phyloP scores from a whole-genome alignment of 1,140 invertebrate species.

The Lucilia cuprina region DNA sequence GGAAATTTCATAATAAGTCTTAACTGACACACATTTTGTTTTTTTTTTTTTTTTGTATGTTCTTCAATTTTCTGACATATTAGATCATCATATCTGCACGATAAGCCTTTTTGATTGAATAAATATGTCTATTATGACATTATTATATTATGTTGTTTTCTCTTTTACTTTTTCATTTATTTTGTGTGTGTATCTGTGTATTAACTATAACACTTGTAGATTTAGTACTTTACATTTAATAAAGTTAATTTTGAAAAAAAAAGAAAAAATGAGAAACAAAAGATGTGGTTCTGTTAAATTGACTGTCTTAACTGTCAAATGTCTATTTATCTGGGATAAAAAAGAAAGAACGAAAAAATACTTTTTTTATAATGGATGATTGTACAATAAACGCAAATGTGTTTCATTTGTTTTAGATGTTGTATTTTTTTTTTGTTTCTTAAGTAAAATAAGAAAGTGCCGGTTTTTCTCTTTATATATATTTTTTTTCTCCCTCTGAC shows the following conservation, averaged over 20 bases:
- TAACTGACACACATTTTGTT: neutral
- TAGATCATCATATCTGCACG: neutral
- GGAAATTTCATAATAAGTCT: too few relatives aligned
- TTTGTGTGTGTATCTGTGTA: neutral
- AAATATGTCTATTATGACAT: neutral
- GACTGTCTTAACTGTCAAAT: constrained; percentile 29
- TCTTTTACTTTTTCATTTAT: neutral
- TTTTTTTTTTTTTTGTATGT: too few relatives aligned
- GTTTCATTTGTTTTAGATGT: neutral
- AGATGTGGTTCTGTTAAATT: constrained; percentile 6
- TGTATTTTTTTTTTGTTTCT: neutral
- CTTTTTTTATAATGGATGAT: neutral
- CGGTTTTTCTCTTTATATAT: neutral
- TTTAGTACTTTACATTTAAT: neutral
- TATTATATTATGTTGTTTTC: neutral
- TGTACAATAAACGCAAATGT: neutral
- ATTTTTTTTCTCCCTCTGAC: too few relatives aligned
- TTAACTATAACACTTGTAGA: neutral
- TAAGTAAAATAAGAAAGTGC: constrained; percentile 15
- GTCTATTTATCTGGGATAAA: neutral
- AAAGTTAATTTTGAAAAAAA: constrained; percentile 19
- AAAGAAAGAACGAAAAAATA: too few relatives aligned
- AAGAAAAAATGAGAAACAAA: neutral
- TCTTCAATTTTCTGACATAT: neutral
- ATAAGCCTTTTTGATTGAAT: constrained; percentile 20